Percentiles rank a stretch among this genome's conserved stretches.
These are phyloP conservation scores for Calidris pygmaea DNA, from an alignment of 2,113 vertebrate species.

Conservation along the genomic window DNA sequence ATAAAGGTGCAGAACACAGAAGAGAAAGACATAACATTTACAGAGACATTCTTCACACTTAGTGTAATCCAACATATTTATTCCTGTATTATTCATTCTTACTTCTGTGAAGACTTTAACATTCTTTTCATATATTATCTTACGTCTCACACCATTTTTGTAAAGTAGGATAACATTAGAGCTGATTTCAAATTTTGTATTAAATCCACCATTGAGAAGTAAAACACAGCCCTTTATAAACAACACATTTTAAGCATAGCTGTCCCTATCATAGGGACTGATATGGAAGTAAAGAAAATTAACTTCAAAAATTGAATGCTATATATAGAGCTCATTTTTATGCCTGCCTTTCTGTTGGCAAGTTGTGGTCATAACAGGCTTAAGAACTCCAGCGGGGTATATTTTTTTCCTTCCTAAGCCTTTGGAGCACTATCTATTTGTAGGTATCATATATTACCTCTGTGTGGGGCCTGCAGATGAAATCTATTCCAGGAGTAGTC, in stretches of 20 bases:
- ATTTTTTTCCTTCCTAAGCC: conserved; percentile 16
- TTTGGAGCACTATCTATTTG: conserved; percentile 59
- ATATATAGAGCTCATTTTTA: conserved; percentile 5
- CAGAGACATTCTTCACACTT: neutral
- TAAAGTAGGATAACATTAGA: neutral
- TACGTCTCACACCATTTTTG: neutral
- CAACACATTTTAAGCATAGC: neutral
- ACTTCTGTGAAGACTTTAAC: neutral
- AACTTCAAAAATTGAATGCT: neutral
- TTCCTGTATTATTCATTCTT: neutral
- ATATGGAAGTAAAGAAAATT: neutral
- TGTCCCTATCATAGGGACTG: neutral
- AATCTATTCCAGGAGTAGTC: conserved; percentile 64
- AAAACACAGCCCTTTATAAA: neutral
- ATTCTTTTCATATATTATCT: neutral
- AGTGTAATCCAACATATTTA: neutral
- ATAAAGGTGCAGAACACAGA: neutral
- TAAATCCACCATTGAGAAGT: neutral
- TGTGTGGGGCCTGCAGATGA: conserved; percentile 60
- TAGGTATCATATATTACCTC: conserved; percentile 65
- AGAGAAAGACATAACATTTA: neutral
- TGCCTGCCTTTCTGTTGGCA: neutral
- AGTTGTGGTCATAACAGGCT: conserved; percentile 16
- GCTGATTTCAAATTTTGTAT: neutral
- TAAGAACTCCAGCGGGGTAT: conserved; percentile 29